A percentile compares a stretch with the other conserved stretches of the same genome.
Evolutionary conservation across 2,888 invertebrate genomes (phyloP).

Genomic region (Meloe dianella): DNA sequence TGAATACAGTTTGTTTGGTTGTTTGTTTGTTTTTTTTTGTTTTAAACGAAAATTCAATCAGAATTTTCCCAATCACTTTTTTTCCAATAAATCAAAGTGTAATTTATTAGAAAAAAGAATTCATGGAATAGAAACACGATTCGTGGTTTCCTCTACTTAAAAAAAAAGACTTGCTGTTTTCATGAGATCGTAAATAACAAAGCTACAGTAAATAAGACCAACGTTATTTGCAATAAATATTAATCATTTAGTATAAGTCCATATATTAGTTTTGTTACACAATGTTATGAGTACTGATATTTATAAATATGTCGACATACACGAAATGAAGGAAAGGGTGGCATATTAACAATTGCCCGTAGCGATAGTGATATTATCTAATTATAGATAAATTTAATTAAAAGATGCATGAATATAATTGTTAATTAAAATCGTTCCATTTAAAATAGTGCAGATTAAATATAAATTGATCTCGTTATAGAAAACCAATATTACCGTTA

Average conservation of each 20-base stretch:
- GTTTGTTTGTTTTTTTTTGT: too few relatives aligned
- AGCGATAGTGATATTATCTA: not conserved
- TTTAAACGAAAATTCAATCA: too few relatives aligned
- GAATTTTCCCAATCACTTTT: too few relatives aligned
- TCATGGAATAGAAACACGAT: not conserved
- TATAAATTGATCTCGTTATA: not conserved
- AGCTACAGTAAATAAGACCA: conserved; percentile 1
- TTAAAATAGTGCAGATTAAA: not conserved
- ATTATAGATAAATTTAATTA: not conserved
- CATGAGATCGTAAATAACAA: conserved; percentile 2
- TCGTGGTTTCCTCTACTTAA: not conserved
- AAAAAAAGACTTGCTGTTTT: conserved; percentile 3
- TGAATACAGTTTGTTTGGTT: too few relatives aligned
- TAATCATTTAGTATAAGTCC: not conserved
- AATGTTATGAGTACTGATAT: not conserved
- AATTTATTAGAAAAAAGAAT: not conserved
- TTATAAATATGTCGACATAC: not conserved
- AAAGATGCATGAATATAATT: not conserved
- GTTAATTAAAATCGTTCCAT: not conserved
- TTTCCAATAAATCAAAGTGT: not conserved
- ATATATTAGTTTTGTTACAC: not conserved
- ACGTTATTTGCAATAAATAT: not conserved
- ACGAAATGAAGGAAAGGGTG: not conserved
- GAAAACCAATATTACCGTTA: not conserved
- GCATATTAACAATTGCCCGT: not conserved